Conservation (phyloP, 2,797 vertebrate species). For the Dendrocincla fuliginosa region DNA sequence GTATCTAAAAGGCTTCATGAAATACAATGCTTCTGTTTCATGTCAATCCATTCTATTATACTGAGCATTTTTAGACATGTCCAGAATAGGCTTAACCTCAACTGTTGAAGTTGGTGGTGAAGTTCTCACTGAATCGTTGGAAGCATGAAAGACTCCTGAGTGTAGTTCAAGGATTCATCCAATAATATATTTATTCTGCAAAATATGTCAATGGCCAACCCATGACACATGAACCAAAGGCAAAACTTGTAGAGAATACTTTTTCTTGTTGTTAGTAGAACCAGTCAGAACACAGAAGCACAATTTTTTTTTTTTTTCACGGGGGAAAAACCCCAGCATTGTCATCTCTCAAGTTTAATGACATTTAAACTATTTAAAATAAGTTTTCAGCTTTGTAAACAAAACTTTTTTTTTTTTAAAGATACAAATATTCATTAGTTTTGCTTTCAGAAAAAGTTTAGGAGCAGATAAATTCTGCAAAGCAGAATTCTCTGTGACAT, state of each 20-base stretch:
- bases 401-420: background rate
- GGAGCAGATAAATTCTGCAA: background rate
- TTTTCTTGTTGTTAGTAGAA: background rate
- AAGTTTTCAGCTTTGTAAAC: background rate
- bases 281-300: background rate
- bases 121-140: background rate
- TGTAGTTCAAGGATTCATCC: background rate
- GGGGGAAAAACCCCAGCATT: rapidly evolving
- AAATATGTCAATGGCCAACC: background rate
- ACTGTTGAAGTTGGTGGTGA: background rate
- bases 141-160: background rate
- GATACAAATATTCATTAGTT: background rate
- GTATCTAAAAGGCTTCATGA: background rate
- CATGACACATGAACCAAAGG: background rate
- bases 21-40: background rate
- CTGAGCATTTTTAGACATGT: background rate
- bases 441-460: background rate
- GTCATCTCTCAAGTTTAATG: background rate
- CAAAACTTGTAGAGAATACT: background rate
- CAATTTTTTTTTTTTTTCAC: background rate
- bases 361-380: background rate
- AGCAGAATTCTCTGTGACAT: background rate
- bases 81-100: background rate
- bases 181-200: background rate
- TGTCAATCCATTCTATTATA: background rate